Percentiles rank a stretch among this genome's conserved stretches.
These are phyloP conservation scores for Rhyzopertha dominica DNA, from an alignment of 1,140 invertebrate species.

Conservation along the genomic window DNA sequence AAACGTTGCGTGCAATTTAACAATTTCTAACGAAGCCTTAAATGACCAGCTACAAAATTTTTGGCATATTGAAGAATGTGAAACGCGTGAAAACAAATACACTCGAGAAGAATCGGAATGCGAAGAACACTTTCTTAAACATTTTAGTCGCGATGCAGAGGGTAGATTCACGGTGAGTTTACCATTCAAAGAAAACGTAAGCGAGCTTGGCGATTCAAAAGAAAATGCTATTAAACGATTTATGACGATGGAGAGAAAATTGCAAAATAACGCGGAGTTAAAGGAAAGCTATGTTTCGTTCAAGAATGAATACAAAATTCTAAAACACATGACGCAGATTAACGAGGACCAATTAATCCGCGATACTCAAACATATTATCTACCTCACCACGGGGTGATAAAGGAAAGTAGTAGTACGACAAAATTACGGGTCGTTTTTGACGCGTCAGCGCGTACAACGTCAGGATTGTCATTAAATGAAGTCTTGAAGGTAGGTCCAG, in stretches of 20 bases:
- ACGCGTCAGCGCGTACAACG: not conserved
- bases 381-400: slow-evolving; percentile 37
- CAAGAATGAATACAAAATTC: slow-evolving; percentile 38
- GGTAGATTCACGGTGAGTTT: slow-evolving; percentile 14
- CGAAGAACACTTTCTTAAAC: slow-evolving; percentile 12
- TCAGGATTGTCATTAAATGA: slow-evolving; percentile 33
- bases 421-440: slow-evolving; percentile 27
- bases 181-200: slow-evolving; percentile 4
- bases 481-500: slow-evolving; percentile 28
- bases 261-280: not conserved
- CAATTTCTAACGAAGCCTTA: not conserved
- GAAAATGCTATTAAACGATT: slow-evolving; percentile 11
- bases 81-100: not conserved
- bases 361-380: slow-evolving; percentile 12
- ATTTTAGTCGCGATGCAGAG: not conserved
- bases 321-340: slow-evolving; percentile 29
- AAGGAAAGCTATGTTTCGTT: slow-evolving; percentile 22
- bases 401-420: slow-evolving; percentile 26
- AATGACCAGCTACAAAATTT: slow-evolving; percentile 9
- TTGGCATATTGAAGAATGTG: slow-evolving; percentile 9
- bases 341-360: slow-evolving; percentile 4
- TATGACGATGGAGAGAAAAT: slow-evolving; percentile 8
- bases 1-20: too few species aligned
- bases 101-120: slow-evolving; percentile 6
- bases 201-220: slow-evolving; percentile 5